Evolutionary conservation across 2,797 vertebrate genomes (phyloP).

Genomic region (Labeo calbasu): DNA sequence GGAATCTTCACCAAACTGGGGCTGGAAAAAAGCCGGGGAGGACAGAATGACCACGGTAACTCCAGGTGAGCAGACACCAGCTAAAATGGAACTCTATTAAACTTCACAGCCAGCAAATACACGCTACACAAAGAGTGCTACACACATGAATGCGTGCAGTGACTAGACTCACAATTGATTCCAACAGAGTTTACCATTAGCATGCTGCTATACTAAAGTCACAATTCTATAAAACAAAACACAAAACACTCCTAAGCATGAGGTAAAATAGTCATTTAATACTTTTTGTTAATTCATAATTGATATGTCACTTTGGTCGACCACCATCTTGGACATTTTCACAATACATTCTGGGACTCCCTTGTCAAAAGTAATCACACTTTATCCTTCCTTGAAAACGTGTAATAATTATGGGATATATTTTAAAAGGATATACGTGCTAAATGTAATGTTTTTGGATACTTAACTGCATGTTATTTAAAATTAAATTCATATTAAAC

Average conservation of each 20-base stretch:
- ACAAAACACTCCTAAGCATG: background rate
- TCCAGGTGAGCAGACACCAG: constrained; percentile 76
- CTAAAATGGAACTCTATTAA: background rate
- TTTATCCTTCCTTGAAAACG: background rate
- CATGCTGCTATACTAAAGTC: background rate
- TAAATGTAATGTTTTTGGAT: no score
- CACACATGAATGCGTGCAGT: background rate
- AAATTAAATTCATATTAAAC: background rate
- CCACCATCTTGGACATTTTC: background rate
- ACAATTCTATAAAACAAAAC: background rate
- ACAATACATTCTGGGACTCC: background rate
- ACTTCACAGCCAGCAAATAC: background rate
- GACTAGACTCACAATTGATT: background rate
- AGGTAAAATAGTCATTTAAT: background rate
- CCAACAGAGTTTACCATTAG: background rate
- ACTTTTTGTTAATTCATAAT: background rate
- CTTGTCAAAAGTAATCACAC: background rate
- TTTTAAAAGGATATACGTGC: background rate
- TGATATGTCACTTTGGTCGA: background rate
- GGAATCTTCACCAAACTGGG: constrained; percentile 96
- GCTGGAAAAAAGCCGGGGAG: constrained; percentile 85
- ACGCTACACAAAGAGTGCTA: background rate
- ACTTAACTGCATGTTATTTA: no score
- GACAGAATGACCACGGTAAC: constrained; percentile 80
- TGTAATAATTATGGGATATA: background rate